Percentiles rank a stretch among this genome's conserved stretches.
Evolutionary conservation across 2,888 invertebrate species (phyloP).

Genomic region (Agrochola macilenta): DNA sequence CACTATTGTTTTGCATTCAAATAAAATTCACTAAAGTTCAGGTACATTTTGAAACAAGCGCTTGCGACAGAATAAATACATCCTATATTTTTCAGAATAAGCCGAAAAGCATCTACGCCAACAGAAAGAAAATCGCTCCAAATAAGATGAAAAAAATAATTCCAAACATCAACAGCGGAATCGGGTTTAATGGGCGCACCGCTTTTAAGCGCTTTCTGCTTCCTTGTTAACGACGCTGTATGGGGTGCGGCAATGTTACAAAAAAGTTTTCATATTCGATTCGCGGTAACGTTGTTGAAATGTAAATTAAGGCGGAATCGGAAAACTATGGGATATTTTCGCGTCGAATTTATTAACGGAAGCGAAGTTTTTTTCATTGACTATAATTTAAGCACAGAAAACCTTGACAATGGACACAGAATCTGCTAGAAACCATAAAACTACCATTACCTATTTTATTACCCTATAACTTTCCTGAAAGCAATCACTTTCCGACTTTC

Average conservation of each 20-base stretch:
- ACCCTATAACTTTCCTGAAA: conserved; percentile 24
- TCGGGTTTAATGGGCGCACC: conserved; percentile 34
- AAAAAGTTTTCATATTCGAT: conserved; percentile 19
- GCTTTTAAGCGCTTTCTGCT: conserved; percentile 52
- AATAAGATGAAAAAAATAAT: conserved; percentile 17
- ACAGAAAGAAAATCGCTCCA: conserved; percentile 24
- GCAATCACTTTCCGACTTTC: conserved; percentile 9
- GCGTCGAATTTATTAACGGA: neutral
- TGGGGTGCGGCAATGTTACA: conserved; percentile 3
- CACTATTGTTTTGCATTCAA: neutral
- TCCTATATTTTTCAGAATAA: conserved; percentile 2
- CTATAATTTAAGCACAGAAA: neutral
- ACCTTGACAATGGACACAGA: conserved; percentile 12
- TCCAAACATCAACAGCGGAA: conserved; percentile 40
- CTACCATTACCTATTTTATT: conserved; percentile 35
- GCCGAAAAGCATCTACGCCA: conserved; percentile 13
- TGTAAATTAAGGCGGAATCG: conserved; percentile 1
- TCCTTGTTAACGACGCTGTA: conserved; percentile 49
- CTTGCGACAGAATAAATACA: neutral
- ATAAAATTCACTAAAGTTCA: neutral
- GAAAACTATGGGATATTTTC: neutral
- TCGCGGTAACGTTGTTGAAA: conserved; percentile 9
- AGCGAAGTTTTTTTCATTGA: neutral
- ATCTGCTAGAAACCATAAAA: conserved; percentile 30
- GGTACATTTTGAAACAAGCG: neutral